phyloP scores from a whole-genome alignment of 2,888 invertebrate genomes.

The Toxonevra muliebris region DNA sequence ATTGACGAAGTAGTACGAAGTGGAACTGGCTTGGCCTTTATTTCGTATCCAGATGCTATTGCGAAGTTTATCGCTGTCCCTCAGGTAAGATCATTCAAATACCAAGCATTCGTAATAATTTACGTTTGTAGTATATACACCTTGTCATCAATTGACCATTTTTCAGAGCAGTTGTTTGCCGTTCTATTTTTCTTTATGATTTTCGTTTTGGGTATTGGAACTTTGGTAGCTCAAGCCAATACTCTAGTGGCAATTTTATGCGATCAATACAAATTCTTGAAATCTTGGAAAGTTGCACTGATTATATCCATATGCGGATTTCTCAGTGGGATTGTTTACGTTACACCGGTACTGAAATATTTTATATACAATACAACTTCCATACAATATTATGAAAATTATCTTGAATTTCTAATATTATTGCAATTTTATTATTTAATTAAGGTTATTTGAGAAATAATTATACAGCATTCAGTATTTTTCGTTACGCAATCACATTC shows the following conservation, averaged over 20 bases:
- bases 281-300: conserved; percentile 70
- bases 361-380: not conserved
- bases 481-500: too few species aligned
- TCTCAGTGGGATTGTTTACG: conserved; percentile 74
- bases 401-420: not conserved
- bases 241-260: conserved; percentile 74
- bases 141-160: conserved; percentile 4
- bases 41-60: conserved; percentile 85
- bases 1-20: conserved; percentile 75
- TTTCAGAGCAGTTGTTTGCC: conserved; percentile 69
- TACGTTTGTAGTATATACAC: not conserved
- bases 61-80: conserved; percentile 77
- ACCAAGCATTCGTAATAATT: not conserved
- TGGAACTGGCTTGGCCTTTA: conserved; percentile 81
- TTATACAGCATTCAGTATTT: too few species aligned
- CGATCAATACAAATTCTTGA: conserved; percentile 73
- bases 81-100: conserved; percentile 61
- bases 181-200: conserved; percentile 88
- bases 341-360: conserved; percentile 69
- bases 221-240: conserved; percentile 75
- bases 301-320: conserved; percentile 69
- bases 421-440: too few species aligned
- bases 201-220: conserved; percentile 79
- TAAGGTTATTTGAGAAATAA: too few species aligned
- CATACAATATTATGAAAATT: conserved; percentile 2